Conservation (phyloP, 2,113 vertebrate species). For the Ailurus styani region DNA sequence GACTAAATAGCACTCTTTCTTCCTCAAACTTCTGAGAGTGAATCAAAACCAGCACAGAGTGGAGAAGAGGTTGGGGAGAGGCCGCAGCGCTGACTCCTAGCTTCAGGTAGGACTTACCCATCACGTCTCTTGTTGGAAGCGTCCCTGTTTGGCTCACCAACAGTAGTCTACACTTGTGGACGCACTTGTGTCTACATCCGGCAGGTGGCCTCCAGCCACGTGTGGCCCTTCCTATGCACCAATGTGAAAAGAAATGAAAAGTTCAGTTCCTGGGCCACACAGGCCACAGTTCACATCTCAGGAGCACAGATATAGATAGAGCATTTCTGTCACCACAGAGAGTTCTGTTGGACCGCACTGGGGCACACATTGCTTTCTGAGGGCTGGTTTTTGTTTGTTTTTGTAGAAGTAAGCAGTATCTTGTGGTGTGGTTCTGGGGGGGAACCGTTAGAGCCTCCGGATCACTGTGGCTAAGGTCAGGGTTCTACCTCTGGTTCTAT, state of each 20-base stretch:
- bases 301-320: neutral
- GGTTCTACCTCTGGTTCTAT: neutral
- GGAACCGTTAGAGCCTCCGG: neutral
- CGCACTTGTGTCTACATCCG: neutral
- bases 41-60: neutral
- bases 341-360: neutral
- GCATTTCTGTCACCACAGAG: neutral
- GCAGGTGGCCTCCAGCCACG: neutral
- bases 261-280: neutral
- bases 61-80: neutral
- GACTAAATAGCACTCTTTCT: neutral
- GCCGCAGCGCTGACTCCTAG: neutral
- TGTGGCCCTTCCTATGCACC: neutral
- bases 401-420: neutral
- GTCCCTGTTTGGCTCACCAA: neutral
- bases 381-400: neutral
- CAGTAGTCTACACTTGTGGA: neutral
- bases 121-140: too few relatives aligned
- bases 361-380: neutral
- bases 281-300: neutral
- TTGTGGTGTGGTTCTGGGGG: neutral
- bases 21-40: neutral
- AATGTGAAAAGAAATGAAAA: neutral
- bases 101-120: neutral
- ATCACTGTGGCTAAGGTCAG: neutral